Evolutionary conservation across 1,140 invertebrate genomes (phyloP).

Genomic region (Drosophila nigromelanica): DNA sequence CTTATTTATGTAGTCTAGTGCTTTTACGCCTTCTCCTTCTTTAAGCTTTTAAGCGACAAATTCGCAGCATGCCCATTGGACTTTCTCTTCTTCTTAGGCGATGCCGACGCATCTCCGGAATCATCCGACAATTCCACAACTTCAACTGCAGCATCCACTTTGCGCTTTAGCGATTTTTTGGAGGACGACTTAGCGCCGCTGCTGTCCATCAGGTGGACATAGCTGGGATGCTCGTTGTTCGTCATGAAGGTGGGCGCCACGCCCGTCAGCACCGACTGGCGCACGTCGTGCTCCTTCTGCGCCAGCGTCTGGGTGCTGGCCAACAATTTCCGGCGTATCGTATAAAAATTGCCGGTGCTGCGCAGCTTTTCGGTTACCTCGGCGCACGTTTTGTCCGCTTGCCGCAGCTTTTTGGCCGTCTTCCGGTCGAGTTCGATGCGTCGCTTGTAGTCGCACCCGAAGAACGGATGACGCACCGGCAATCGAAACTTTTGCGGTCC

Average conservation of each 20-base stretch:
- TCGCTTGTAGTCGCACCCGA: slow-evolving; percentile 48
- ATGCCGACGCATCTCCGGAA: background rate
- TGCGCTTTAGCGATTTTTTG: slow-evolving; percentile 4
- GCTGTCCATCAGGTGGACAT: background rate
- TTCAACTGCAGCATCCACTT: background rate
- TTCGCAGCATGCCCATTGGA: too few species aligned
- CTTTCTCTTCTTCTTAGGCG: background rate
- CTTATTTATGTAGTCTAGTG: background rate
- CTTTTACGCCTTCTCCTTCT: background rate
- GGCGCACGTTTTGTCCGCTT: slow-evolving; percentile 17
- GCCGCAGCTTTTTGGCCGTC: slow-evolving; percentile 1
- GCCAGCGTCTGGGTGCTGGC: slow-evolving; percentile 40
- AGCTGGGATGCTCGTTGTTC: background rate
- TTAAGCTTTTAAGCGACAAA: background rate
- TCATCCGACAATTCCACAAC: too few species aligned
- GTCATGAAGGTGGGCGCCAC: slow-evolving; percentile 47
- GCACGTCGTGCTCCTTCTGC: slow-evolving; percentile 61
- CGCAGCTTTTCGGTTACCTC: background rate
- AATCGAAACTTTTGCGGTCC: slow-evolving; percentile 22
- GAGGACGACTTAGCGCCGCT: background rate
- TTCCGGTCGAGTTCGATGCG: slow-evolving; percentile 39
- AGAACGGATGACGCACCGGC: slow-evolving; percentile 61
- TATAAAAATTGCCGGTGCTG: slow-evolving; percentile 44
- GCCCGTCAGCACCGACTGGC: slow-evolving; percentile 61
- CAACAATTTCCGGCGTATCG: slow-evolving; percentile 35